Evolutionary conservation across 2,113 vertebrate genomes (phyloP), one percentile per base, ranked within the genome.

Genomic region (Syngnathus typhle): DNA sequence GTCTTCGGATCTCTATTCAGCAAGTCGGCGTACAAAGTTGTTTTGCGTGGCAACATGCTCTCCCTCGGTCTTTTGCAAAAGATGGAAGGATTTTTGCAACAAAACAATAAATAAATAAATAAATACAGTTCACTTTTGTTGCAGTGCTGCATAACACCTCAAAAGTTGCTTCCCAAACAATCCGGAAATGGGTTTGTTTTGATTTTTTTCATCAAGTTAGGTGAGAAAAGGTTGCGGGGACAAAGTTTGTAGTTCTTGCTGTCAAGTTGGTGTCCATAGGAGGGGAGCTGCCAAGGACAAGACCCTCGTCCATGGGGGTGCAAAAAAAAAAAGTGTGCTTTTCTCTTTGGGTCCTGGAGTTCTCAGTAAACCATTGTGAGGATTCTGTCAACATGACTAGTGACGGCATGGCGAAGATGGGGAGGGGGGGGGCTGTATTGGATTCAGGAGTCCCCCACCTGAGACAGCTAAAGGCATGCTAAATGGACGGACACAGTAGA

Each of bases 391-490:
- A 10, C 23, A 72, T 76, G 66, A 72, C 81, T 65, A 65, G 56
- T 70, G 71, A 77, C 72, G 72, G 76, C 60, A 66, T 74, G 74
- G 78, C 74, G 39, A 82, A 70, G 83, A 78, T 78, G 77, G 75
- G 71, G 58, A 18, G 16, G 78, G 15, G 62, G n/a, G 82, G 79
- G 72, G 68, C 76, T 77, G 71, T 72, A 27, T 76, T 52, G 69
- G 78, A 84, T 82, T 86, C 74, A 74, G 71, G 36, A 78, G 41
- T 43, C 41, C 54, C 36, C 32, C 37, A 39, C 72, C 84, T 75
- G 78, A 80, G 9, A 84, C 78, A 87, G 80, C 84, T 83, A 86
- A 82, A 85, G 86, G 85, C 88, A 87, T 89, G 88, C 88, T 79
- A 80, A 71, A 85, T 77, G 83, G 86, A 78, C 61, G 74, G 66